Conservation (phyloP, 2,888 invertebrate genomes). For the Liopterus haemorrhoidalis region DNA sequence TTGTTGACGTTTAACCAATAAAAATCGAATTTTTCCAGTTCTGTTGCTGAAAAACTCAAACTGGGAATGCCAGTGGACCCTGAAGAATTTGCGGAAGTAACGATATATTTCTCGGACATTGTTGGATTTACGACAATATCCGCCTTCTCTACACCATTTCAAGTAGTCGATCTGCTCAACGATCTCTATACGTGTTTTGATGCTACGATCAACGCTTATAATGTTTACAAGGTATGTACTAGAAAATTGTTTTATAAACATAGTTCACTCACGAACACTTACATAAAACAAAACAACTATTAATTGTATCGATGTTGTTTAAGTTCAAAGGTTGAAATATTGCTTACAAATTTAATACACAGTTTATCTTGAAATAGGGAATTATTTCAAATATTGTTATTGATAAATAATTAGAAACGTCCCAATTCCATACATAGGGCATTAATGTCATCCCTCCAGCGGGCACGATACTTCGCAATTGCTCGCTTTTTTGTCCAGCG, state of each 20-base stretch:
- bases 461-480: too few relatives aligned
- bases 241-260: slow-evolving; percentile 3
- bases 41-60: slow-evolving; percentile 87
- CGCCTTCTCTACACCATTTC: slow-evolving; percentile 84
- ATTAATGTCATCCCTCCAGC: too few relatives aligned
- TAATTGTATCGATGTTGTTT: too few relatives aligned
- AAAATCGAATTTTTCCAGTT: slow-evolving; percentile 48
- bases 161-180: slow-evolving; percentile 86
- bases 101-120: slow-evolving; percentile 92
- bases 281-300: too few relatives aligned
- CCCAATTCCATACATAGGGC: too few relatives aligned
- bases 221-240: slow-evolving; percentile 69
- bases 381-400: too few relatives aligned
- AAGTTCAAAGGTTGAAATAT: too few relatives aligned
- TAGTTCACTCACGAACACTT: neutral
- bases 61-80: slow-evolving; percentile 87
- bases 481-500: too few relatives aligned
- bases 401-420: too few relatives aligned
- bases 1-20: too few relatives aligned
- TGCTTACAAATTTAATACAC: too few relatives aligned
- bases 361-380: too few relatives aligned
- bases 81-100: slow-evolving; percentile 86
- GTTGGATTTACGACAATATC: slow-evolving; percentile 92
- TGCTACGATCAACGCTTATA: slow-evolving; percentile 85
- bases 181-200: slow-evolving; percentile 92